These are phyloP conservation scores for Labeo catla DNA, from an alignment of 2,113 vertebrate species.

Conservation along the genomic window DNA sequence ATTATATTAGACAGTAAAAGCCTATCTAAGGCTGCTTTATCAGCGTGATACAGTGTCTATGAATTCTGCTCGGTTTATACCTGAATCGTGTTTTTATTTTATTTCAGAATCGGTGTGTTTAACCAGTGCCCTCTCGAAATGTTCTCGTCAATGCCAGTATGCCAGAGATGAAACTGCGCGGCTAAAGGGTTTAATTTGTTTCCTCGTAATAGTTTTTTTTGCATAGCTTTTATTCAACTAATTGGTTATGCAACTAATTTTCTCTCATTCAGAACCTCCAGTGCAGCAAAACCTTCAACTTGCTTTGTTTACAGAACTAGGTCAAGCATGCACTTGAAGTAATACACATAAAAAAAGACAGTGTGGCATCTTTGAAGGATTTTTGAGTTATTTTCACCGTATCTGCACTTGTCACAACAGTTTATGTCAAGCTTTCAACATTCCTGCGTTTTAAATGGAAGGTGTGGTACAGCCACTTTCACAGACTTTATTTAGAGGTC, in stretches of 20 bases:
- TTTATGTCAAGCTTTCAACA: neutral
- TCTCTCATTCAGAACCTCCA: conserved; percentile 42
- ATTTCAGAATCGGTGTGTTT: conserved; percentile 5
- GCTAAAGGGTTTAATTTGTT: conserved; percentile 16
- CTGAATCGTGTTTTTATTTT: neutral
- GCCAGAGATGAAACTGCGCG: conserved; percentile 4
- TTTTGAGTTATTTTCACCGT: conserved; percentile 11
- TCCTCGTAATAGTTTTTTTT: conserved; percentile 10
- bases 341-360: conserved; percentile 3
- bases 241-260: conserved; percentile 39
- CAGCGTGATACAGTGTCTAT: conserved; percentile 40
- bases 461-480: conserved; percentile 9
- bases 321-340: conserved; percentile 44
- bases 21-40: conserved; percentile 48
- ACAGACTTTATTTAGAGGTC: neutral
- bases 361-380: neutral
- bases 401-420: conserved; percentile 37
- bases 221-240: conserved; percentile 36
- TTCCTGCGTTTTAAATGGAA: conserved; percentile 7
- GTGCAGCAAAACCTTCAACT: conserved; percentile 26
- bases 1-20: conserved; percentile 53
- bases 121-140: conserved; percentile 16
- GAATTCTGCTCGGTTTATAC: conserved; percentile 37
- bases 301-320: conserved; percentile 41
- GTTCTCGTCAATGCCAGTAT: conserved; percentile 20